Base-by-base conservation (phyloP, 2,888 invertebrate genomes). In the Chelonus formosanus region DNA sequence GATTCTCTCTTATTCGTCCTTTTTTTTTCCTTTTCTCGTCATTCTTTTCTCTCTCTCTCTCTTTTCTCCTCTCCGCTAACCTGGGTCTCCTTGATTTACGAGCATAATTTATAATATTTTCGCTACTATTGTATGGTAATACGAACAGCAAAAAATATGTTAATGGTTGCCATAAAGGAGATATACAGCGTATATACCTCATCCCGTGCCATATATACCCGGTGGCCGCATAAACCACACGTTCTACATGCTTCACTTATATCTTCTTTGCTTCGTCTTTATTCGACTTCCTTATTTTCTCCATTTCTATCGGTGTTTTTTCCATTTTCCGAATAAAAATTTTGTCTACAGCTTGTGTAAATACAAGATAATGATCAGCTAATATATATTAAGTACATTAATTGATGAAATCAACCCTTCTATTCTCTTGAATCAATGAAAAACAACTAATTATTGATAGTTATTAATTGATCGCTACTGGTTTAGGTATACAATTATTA, bases 101-200 rank as follows among this genome's bases (percentile, higher is more conserved):
- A 77, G 78, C 75, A 78, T 80, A 80, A 82, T 80, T 82, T 82
- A 80, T 82, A 82, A 82, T 82, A 82, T 82, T 82, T 82, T 81
- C 80, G 78, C 81, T 79, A 80, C 82, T 81, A 82, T 82, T 82
- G 82, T 82, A 82, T 82, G 82, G 80, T 82, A 82, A 82, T 82
- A 77, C 77, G 79, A 74, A 74, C 76, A 75, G 80, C 79, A 81
- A 82, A 81, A 82, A 82, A 82, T 82, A 82, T 81, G 82, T 81
- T 82, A 82, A 82, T 82, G 82, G 81, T 79, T 78, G 79, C 81
- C 78, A 82, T 82, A 82, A 82, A 82, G 80, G 79, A 82, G 79
- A 82, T 82, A 82, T 82, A 82, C 78, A 76, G 77, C 78, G 73
- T 74, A 74, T 76, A 76, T 82, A 79, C 79, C 77, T 79, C 78